phyloP scores from a whole-genome alignment of 2,888 invertebrate species.

The Tetragonisca angustula region DNA sequence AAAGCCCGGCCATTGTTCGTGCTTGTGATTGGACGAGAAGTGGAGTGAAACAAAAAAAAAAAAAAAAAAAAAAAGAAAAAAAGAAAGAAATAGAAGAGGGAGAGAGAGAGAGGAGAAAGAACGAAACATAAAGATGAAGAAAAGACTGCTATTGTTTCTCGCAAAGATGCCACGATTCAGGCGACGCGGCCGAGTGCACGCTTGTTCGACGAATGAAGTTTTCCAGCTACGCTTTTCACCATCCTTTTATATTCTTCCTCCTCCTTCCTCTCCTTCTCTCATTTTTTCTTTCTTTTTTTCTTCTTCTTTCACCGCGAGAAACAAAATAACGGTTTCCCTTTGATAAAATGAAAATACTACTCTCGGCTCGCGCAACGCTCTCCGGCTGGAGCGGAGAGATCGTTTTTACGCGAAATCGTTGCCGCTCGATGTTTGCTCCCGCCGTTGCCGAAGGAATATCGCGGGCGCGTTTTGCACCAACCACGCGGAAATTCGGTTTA shows the following conservation, averaged over 20 bases:
- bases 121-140: background rate
- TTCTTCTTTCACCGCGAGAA: background rate
- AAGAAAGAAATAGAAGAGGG: background rate
- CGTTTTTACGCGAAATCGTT: background rate
- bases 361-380: background rate
- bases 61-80: background rate
- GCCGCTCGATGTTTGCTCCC: conserved; percentile 17
- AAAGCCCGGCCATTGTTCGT: conserved; percentile 46
- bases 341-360: conserved; percentile 9
- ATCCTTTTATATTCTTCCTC: background rate
- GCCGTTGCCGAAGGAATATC: background rate
- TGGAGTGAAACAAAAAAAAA: background rate
- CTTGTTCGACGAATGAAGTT: conserved; percentile 1
- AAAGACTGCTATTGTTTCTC: conserved; percentile 31
- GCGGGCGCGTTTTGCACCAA: background rate
- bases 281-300: background rate
- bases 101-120: background rate
- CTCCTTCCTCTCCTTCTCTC: background rate
- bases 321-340: conserved; percentile 25
- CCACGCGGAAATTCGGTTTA: background rate
- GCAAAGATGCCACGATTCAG: conserved; percentile 22
- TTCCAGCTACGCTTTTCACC: background rate
- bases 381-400: background rate
- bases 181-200: background rate
- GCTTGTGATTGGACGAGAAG: conserved; percentile 7